A percentile compares a stretch with the other conserved stretches of the same genome.
Conservation (phyloP, 2,113 vertebrate species). For the Proterorhinus semilunaris region DNA sequence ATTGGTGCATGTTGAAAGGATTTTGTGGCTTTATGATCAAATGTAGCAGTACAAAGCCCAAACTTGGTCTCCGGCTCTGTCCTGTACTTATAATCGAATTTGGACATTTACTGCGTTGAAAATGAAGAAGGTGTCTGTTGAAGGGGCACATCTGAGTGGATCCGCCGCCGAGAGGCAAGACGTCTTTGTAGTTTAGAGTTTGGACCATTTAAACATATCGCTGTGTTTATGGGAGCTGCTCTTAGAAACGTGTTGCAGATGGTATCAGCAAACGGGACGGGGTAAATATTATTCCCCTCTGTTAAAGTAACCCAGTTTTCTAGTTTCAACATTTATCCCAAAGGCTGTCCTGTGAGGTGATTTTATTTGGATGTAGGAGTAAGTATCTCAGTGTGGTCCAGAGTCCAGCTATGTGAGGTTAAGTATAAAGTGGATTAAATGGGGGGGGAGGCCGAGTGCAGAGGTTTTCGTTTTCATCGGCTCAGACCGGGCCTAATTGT, state of each 20-base stretch:
- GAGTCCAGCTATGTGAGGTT: conserved; percentile 55
- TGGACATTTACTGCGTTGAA: background rate
- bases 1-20: background rate
- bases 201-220: conserved; percentile 52
- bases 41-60: conserved; percentile 3
- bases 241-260: conserved; percentile 64
- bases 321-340: conserved; percentile 64
- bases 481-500: conserved; percentile 63
- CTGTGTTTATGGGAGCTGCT: conserved; percentile 68
- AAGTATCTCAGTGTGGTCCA: conserved; percentile 50
- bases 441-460: conserved; percentile 48
- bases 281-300: conserved; percentile 72
- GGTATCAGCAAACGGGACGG: conserved; percentile 46
- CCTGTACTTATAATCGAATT: conserved; percentile 11
- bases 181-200: conserved; percentile 28
- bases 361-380: conserved; percentile 56
- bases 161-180: conserved; percentile 15
- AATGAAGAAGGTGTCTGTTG: conserved; percentile 32
- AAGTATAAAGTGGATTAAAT: conserved; percentile 56
- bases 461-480: conserved; percentile 63
- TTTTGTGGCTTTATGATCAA: background rate
- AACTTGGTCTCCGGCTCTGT: background rate
- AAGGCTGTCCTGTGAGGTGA: conserved; percentile 60
- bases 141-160: conserved; percentile 33
- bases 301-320: conserved; percentile 57